These are phyloP conservation scores for Nemopilema nomurai DNA, from an alignment of 30 jellyfish, hydroid and myxozoan genomes.

Conservation along the genomic window DNA sequence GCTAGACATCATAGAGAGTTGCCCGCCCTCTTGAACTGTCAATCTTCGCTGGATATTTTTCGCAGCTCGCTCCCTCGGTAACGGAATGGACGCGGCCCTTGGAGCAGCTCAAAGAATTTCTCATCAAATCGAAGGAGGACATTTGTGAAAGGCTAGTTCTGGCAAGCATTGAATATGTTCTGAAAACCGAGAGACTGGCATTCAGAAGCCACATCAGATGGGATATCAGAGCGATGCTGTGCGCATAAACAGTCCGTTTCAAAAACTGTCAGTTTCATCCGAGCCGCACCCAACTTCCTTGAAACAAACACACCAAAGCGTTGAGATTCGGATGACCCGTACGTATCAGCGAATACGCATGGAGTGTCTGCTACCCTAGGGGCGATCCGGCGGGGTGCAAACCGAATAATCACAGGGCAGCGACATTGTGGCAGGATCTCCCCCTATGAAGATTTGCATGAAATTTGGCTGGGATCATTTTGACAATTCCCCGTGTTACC, in stretches of 20 bases:
- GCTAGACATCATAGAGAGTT: constrained; percentile 3
- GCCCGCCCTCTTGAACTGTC: constrained; percentile 28
- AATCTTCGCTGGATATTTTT: neutral
- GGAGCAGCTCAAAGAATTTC: neutral
- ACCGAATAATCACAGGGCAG: constrained; percentile 48
- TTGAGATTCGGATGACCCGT: too few relatives aligned
- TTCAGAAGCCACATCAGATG: too few relatives aligned
- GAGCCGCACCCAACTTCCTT: too few relatives aligned
- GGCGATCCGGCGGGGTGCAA: constrained; percentile 64
- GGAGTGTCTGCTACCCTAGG: constrained; percentile 69
- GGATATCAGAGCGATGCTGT: too few relatives aligned
- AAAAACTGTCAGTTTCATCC: too few relatives aligned
- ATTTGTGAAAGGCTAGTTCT: neutral
- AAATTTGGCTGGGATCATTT: constrained; percentile 37
- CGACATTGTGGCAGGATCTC: constrained; percentile 67
- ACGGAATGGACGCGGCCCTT: neutral
- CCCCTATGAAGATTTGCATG: constrained; percentile 71
- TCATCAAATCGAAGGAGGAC: neutral
- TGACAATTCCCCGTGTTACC: constrained; percentile 56
- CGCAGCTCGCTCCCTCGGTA: neutral
- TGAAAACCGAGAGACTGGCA: too few relatives aligned
- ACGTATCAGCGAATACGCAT: constrained; percentile 43
- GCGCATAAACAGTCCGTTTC: too few relatives aligned
- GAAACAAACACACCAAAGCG: too few relatives aligned
- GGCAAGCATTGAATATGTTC: neutral